These are phyloP conservation scores for Acrocera orbiculus DNA, from an alignment of 2,888 invertebrate species.

Conservation along the genomic window DNA sequence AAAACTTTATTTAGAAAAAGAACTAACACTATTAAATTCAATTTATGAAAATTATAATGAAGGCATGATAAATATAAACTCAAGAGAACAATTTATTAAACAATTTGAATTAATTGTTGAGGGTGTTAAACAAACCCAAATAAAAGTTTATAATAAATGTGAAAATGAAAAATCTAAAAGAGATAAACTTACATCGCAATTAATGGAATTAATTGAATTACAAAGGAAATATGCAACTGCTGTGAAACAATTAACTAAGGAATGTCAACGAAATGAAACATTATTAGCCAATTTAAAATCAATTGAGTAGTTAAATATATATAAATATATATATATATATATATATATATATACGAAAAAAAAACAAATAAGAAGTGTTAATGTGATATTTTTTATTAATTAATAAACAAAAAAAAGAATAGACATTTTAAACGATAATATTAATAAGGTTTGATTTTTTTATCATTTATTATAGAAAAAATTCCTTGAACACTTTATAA, in stretches of 20 bases:
- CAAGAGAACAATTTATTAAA: constrained; percentile 74
- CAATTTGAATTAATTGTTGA: constrained; percentile 83
- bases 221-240: constrained; percentile 61
- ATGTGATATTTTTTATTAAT: too few species aligned
- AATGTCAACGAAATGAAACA: constrained; percentile 51
- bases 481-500: too few species aligned
- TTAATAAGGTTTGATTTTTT: too few species aligned
- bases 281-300: constrained; percentile 27
- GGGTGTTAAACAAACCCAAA: constrained; percentile 71
- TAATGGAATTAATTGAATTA: constrained; percentile 44
- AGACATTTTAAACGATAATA: too few species aligned
- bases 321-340: not conserved
- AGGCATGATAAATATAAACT: constrained; percentile 63
- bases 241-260: constrained; percentile 56
- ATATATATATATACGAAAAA: too few species aligned
- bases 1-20: constrained; percentile 82
- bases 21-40: constrained; percentile 72
- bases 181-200: constrained; percentile 44
- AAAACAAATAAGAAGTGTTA: too few species aligned
- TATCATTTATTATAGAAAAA: too few species aligned
- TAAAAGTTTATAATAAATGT: constrained; percentile 48
- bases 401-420: too few species aligned
- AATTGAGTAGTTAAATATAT: constrained; percentile 16
- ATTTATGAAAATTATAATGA: constrained; percentile 76
- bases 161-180: constrained; percentile 48